Evolutionary conservation across 30 jellyfish, hydroid and myxozoan species (phyloP).

Genomic region (Aurelia aurita complex sp. Pacific): DNA sequence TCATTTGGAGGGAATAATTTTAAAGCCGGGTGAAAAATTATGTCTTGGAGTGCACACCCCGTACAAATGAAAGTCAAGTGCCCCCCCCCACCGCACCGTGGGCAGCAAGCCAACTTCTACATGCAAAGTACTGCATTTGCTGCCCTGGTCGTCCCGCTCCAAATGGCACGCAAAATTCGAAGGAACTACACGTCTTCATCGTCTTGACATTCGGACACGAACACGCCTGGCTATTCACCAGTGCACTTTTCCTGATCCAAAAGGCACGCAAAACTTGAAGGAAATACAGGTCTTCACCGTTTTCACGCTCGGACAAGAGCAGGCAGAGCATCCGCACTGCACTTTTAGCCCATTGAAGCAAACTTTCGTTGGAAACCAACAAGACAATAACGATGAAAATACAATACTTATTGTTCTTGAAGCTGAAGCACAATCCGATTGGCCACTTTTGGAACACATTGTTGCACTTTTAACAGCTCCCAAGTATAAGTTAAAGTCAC

Average conservation of each 20-base stretch:
- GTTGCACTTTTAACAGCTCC: slow-evolving; percentile 52
- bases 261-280: slow-evolving; percentile 72
- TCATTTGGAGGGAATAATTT: too few relatives aligned
- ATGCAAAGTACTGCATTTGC: too few relatives aligned
- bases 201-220: slow-evolving; percentile 66
- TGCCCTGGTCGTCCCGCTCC: slow-evolving; percentile 40
- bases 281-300: slow-evolving; percentile 42
- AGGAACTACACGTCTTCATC: slow-evolving; percentile 20
- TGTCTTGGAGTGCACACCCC: too few relatives aligned
- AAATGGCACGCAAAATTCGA: slow-evolving; percentile 65
- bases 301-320: slow-evolving; percentile 72
- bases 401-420: slow-evolving; percentile 37
- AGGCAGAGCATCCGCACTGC: slow-evolving; percentile 63
- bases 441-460: slow-evolving; percentile 37
- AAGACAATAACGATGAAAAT: slow-evolving; percentile 48
- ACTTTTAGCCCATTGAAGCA: slow-evolving; percentile 62
- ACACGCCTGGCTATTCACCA: slow-evolving; percentile 45
- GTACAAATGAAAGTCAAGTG: too few relatives aligned
- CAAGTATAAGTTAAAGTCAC: slow-evolving; percentile 54
- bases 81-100: too few relatives aligned
- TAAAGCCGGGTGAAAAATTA: too few relatives aligned
- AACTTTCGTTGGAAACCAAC: slow-evolving; percentile 80
- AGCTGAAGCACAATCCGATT: slow-evolving; percentile 52
- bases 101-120: too few relatives aligned
- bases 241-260: slow-evolving; percentile 73